Percentiles rank a stretch among this genome's conserved stretches.
Evolutionary conservation across 1,140 invertebrate genomes (phyloP).

Genomic region (Nomia melanderi): DNA sequence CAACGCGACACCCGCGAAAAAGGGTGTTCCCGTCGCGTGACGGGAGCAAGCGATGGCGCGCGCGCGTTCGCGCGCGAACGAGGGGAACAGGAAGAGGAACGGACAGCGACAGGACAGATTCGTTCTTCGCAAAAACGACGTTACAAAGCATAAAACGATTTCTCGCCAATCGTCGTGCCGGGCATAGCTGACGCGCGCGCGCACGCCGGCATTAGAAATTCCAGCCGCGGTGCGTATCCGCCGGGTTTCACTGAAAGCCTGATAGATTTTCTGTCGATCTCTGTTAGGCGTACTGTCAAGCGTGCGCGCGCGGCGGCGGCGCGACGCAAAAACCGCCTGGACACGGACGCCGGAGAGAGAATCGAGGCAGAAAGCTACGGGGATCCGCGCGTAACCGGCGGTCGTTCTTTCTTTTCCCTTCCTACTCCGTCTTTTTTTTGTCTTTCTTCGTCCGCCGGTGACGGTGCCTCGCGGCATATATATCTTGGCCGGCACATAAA

Average conservation of each 20-base stretch:
- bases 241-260: constrained; percentile 58
- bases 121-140: constrained; percentile 25
- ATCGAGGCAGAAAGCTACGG: constrained; percentile 38
- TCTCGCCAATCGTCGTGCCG: constrained; percentile 45
- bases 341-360: constrained; percentile 31
- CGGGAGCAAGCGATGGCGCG: not conserved
- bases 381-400: constrained; percentile 42
- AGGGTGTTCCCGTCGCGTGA: not conserved
- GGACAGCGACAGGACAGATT: constrained; percentile 21
- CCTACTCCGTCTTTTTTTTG: too few species aligned
- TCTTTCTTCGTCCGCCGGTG: too few species aligned
- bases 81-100: not conserved
- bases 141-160: constrained; percentile 41
- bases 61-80: not conserved
- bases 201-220: constrained; percentile 46
- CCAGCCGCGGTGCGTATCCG: constrained; percentile 28
- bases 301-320: not conserved
- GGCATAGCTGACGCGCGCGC: constrained; percentile 32
- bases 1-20: not conserved
- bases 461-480: constrained; percentile 32
- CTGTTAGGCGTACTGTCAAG: constrained; percentile 53
- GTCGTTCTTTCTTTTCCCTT: constrained; percentile 31
- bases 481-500: constrained; percentile 53
- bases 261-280: constrained; percentile 64
- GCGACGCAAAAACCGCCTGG: constrained; percentile 49